Percentiles rank a stretch among this genome's conserved stretches.
Evolutionary conservation across 2,888 invertebrate genomes (phyloP).

Genomic region (Gryllus longicercus): DNA sequence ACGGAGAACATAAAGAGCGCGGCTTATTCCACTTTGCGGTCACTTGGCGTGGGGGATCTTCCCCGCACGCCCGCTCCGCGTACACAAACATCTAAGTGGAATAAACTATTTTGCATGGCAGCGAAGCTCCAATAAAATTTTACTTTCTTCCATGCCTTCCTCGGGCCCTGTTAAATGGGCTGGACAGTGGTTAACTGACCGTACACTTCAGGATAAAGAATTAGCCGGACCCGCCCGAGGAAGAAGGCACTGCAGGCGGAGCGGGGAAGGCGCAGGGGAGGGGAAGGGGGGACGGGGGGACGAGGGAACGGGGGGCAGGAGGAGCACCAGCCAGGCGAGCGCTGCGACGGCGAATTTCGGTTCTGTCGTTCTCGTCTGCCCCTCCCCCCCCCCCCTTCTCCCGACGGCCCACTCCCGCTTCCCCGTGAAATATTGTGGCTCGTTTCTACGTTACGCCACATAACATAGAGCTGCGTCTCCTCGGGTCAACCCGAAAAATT

Average conservation of each 20-base stretch:
- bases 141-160: not conserved
- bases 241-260: not conserved
- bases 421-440: slow-evolving; percentile 4
- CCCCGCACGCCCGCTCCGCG: not conserved
- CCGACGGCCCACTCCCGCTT: no score
- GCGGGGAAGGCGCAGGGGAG: not conserved
- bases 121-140: not conserved
- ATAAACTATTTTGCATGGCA: slow-evolving; percentile 6
- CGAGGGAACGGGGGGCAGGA: not conserved
- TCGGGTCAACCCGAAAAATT: not conserved
- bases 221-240: not conserved
- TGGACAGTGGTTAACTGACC: slow-evolving; percentile 17
- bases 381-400: no score
- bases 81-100: not conserved
- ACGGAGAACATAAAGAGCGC: no score
- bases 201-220: slow-evolving; percentile 10
- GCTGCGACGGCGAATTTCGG: not conserved
- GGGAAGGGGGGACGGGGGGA: not conserved
- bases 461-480: slow-evolving; percentile 6
- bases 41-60: not conserved
- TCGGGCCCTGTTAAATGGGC: not conserved
- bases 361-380: not conserved
- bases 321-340: not conserved
- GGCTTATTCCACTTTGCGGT: not conserved
- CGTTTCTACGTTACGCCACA: slow-evolving; percentile 9